A percentile compares a stretch with the other conserved stretches of the same genome.
phyloP scores from a whole-genome alignment of 2,797 vertebrate genomes.

The Anniella stebbinsi region DNA sequence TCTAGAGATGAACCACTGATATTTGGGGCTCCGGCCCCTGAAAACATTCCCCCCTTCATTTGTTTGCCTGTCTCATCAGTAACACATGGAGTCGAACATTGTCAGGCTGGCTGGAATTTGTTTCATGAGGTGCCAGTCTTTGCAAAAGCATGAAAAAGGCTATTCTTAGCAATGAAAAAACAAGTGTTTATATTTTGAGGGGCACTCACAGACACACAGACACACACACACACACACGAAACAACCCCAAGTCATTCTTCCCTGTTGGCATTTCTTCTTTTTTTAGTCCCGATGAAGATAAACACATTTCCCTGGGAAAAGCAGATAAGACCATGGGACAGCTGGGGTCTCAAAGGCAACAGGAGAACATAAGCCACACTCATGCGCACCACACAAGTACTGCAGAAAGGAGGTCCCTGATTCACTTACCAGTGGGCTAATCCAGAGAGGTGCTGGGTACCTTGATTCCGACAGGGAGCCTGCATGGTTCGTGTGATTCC shows the following conservation, averaged over 20 bases:
- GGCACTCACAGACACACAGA: neutral
- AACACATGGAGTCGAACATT: slow-evolving; percentile 8
- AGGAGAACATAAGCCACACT: neutral
- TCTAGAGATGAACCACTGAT: neutral
- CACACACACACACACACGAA: neutral
- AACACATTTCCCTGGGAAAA: slow-evolving; percentile 31
- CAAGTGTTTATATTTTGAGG: neutral
- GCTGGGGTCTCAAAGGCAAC: neutral
- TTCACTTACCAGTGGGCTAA: neutral
- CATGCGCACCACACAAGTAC: neutral
- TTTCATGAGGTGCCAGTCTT: slow-evolving; percentile 27
- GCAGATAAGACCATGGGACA: neutral
- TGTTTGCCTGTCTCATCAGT: neutral
- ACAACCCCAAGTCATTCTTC: slow-evolving; percentile 4
- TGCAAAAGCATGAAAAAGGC: slow-evolving; percentile 18
- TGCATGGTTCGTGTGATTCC: neutral
- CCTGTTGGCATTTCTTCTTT: neutral
- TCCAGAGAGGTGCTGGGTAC: no score
- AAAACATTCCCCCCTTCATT: neutral
- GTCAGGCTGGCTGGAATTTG: neutral
- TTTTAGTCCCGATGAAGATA: slow-evolving; percentile 19
- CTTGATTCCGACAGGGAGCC: neutral
- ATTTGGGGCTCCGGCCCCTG: neutral
- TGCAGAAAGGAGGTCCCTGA: neutral
- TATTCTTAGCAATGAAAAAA: slow-evolving; percentile 11